Evolutionary conservation across 1,140 invertebrate species (phyloP).

Genomic region (Drosophila leontia): DNA sequence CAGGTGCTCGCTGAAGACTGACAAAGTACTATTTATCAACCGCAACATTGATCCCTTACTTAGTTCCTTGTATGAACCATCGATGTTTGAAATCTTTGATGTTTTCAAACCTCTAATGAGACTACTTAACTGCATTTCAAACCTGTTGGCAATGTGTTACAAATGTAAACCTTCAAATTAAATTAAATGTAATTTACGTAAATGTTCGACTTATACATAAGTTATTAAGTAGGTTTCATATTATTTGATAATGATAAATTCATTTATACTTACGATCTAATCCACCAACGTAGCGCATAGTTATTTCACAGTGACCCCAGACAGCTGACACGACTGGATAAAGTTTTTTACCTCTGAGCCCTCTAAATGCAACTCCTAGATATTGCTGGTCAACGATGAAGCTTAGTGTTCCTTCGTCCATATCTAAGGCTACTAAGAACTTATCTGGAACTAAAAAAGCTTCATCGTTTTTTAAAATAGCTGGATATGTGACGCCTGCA

Average conservation of each 20-base stretch:
- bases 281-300: constrained; percentile 99
- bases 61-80: no score
- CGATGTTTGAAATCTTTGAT: no score
- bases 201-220: no score
- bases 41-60: no score
- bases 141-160: no score
- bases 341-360: constrained; percentile 97
- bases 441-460: constrained; percentile 99
- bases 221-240: not conserved
- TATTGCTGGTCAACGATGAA: constrained; percentile 99
- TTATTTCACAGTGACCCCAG: constrained; percentile 99
- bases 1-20: no score
- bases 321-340: constrained; percentile 99
- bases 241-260: not conserved
- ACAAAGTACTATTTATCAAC: no score
- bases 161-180: no score
- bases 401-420: constrained; percentile 99
- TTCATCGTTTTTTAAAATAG: constrained; percentile 96
- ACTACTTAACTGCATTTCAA: no score
- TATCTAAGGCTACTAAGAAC: constrained; percentile 98
- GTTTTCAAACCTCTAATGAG: no score
- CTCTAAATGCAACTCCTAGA: constrained; percentile 98
- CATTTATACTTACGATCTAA: constrained; percentile 95
- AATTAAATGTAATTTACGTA: no score
- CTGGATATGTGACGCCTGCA: constrained; percentile 95